phyloP scores from a whole-genome alignment of 2,888 invertebrate species.

The Papilio elwesi region DNA sequence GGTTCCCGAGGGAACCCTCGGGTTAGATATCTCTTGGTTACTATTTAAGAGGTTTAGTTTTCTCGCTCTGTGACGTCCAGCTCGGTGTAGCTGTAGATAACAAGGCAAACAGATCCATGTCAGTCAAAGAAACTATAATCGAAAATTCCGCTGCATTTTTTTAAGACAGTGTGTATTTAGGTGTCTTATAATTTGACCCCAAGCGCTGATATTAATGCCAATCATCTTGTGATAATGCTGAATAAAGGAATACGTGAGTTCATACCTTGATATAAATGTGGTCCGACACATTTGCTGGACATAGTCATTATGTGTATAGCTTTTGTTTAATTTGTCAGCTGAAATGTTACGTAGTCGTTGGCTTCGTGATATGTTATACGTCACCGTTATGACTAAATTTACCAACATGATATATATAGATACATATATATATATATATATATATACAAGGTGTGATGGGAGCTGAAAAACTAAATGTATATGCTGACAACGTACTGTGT shows the following conservation, averaged over 20 bases:
- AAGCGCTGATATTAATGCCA: constrained; percentile 71
- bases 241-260: constrained; percentile 82
- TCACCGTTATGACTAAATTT: constrained; percentile 39
- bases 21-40: no score
- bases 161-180: constrained; percentile 36
- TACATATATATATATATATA: neutral
- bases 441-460: neutral
- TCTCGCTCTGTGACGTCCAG: no score
- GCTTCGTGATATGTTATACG: constrained; percentile 57
- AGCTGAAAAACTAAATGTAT: neutral
- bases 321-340: constrained; percentile 72
- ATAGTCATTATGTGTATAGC: constrained; percentile 67
- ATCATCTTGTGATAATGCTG: constrained; percentile 77
- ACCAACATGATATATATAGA: neutral
- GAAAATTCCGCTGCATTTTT: constrained; percentile 11
- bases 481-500: neutral
- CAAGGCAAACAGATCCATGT: no score
- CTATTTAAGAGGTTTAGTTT: no score
- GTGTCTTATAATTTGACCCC: constrained; percentile 48
- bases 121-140: neutral
- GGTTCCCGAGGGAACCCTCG: no score
- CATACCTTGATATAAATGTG: constrained; percentile 72
- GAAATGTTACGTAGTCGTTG: constrained; percentile 56
- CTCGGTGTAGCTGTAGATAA: no score
- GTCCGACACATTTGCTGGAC: constrained; percentile 70